Conservation (phyloP, 2,888 invertebrate species). For the Melanostoma scalare region DNA sequence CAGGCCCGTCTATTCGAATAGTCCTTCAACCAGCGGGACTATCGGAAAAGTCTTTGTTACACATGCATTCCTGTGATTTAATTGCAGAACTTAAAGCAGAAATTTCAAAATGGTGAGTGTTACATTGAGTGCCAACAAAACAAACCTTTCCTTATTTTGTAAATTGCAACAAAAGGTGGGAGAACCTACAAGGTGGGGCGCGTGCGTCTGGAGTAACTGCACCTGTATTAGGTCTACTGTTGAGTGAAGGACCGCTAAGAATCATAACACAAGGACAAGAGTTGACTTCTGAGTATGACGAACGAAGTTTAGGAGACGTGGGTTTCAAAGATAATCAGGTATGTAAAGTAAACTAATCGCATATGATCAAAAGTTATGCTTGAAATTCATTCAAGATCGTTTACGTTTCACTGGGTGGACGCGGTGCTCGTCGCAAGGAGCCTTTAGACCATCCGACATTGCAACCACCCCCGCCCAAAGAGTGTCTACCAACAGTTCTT, state of each 20-base stretch:
- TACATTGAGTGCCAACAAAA: background rate
- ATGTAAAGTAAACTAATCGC: conserved; percentile 17
- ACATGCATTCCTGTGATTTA: conserved; percentile 92
- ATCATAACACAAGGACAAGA: conserved; percentile 98
- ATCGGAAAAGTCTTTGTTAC: conserved; percentile 91
- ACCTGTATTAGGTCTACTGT: conserved; percentile 86
- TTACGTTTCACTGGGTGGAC: conserved; percentile 93
- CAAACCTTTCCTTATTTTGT: background rate
- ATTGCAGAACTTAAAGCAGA: conserved; percentile 96
- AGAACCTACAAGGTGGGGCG: conserved; percentile 83
- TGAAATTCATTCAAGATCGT: conserved; percentile 84
- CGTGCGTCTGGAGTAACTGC: conserved; percentile 79
- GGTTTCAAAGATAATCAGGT: conserved; percentile 97
- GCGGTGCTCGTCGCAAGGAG: conserved; percentile 83
- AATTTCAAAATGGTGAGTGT: conserved; percentile 91
- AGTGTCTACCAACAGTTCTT: conserved; percentile 92
- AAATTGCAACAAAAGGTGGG: conserved; percentile 84
- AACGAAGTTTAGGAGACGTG: conserved; percentile 94
- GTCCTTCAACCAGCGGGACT: conserved; percentile 94
- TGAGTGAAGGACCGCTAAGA: conserved; percentile 92
- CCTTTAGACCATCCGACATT: conserved; percentile 90
- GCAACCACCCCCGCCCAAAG: conserved; percentile 92
- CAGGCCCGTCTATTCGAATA: conserved; percentile 88
- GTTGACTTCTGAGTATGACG: conserved; percentile 94
- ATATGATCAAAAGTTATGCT: conserved; percentile 32